phyloP scores from a whole-genome alignment of 2,888 invertebrate genomes.

The Mythimna pallens region DNA sequence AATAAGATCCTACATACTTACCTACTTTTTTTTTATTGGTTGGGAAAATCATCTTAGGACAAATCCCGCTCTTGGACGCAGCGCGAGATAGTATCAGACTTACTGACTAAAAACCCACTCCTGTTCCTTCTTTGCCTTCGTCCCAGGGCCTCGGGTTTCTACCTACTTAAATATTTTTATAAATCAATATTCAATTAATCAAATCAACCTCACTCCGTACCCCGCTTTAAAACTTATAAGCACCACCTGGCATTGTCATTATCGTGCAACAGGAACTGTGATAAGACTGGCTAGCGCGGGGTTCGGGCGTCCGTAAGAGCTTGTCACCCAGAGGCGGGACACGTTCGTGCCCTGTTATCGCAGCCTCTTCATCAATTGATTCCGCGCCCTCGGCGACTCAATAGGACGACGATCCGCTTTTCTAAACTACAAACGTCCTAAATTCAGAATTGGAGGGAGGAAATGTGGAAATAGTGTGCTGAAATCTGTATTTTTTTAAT shows the following conservation, averaged over 20 bases:
- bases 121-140: no score
- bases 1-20: not conserved
- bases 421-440: slow-evolving; percentile 50
- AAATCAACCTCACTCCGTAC: slow-evolving; percentile 23
- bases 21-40: no score
- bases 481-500: not conserved
- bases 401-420: slow-evolving; percentile 73
- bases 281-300: slow-evolving; percentile 55
- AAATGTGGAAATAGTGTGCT: not conserved
- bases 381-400: slow-evolving; percentile 71
- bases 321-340: slow-evolving; percentile 80
- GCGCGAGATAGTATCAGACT: no score
- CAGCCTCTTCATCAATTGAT: slow-evolving; percentile 88
- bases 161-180: slow-evolving; percentile 1
- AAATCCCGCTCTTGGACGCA: no score
- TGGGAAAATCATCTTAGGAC: no score
- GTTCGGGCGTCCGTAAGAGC: slow-evolving; percentile 64
- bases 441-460: slow-evolving; percentile 32
- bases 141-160: no score
- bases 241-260: slow-evolving; percentile 54
- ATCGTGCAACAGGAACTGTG: slow-evolving; percentile 53
- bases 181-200: slow-evolving; percentile 1
- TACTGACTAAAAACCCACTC: no score
- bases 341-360: slow-evolving; percentile 84
- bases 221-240: slow-evolving; percentile 11